Conservation (phyloP, 2,888 invertebrate species). For the Ypsolopha sequella region DNA sequence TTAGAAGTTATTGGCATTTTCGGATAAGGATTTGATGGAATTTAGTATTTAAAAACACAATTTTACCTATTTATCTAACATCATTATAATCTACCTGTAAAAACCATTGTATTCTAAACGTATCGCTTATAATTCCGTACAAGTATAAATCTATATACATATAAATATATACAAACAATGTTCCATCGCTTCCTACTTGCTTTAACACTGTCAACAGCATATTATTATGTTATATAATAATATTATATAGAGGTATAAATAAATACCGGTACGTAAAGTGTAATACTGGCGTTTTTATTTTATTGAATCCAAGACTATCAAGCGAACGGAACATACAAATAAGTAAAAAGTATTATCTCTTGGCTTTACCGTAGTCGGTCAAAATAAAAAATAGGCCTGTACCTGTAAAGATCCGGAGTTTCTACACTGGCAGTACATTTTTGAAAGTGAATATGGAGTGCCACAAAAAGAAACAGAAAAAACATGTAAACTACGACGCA, state of each 20-base stretch:
- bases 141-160: too few relatives aligned
- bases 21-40: constrained; percentile 11
- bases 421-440: too few relatives aligned
- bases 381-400: too few relatives aligned
- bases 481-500: too few relatives aligned
- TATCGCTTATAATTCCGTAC: too few relatives aligned
- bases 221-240: constrained; percentile 19
- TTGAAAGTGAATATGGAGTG: too few relatives aligned
- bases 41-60: not conserved
- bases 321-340: not conserved
- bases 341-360: not conserved
- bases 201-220: constrained; percentile 11
- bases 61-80: not conserved
- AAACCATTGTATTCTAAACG: too few relatives aligned
- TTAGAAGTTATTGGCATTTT: constrained; percentile 4
- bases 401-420: too few relatives aligned
- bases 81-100: not conserved
- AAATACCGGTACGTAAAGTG: constrained; percentile 25
- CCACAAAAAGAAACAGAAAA: too few relatives aligned
- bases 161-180: not conserved
- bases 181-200: constrained; percentile 18
- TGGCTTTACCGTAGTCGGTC: not conserved
- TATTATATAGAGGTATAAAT: constrained; percentile 27
- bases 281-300: constrained; percentile 12
- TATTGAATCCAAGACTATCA: not conserved